Base-by-base conservation (phyloP, 2,888 invertebrate species). In the Hirtodrosophila cameraria region DNA sequence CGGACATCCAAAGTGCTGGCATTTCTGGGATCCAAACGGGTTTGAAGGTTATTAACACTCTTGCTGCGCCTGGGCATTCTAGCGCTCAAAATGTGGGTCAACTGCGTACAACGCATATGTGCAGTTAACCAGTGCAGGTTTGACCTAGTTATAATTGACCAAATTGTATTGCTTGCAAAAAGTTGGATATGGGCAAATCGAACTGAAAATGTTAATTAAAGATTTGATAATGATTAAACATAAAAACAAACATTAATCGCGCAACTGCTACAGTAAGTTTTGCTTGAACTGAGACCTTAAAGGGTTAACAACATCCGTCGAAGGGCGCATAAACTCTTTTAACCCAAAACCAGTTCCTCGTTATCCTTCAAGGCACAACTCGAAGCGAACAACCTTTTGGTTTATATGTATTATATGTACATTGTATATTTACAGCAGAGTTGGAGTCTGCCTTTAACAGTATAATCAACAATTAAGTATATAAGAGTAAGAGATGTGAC, bases 21-120 rank as follows among this genome's bases (percentile, higher is more conserved):
- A 31, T 35, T 28, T 50, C n/a, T 39, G 46, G 48, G 50, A 8
- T 35, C 25, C 46, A 68, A 84, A 87, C 87, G 41, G 68, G 87
- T 84, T 87, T 83, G 27, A 45, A 60, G 72, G 70, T 69, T 81
- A 73, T 76, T 79, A 82, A 81, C 82, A 87, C 87, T 86, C 86
- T 87, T 85, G 76, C 68, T 81, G 73, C 43, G 41, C 46, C 76
- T 54, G 48, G 35, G 61, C 42, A 77, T 86, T 84, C 84, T 86
- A 61, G 81, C 55, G 45, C 48, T 31, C 25, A 3, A 46, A 57
- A 86, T 78, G 75, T 81, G 82, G 81, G 80, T 80, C 81, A 86
- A 30, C 63, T 53, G 66, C 57, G 45, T 45, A 62, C 72, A 54
- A 23, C 30, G 36, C 41, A 53, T 35, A 39, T 36, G 39, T 9